These are phyloP conservation scores for Sacculina carcini DNA, from an alignment of 2,888 invertebrate species.

Conservation along the genomic window DNA sequence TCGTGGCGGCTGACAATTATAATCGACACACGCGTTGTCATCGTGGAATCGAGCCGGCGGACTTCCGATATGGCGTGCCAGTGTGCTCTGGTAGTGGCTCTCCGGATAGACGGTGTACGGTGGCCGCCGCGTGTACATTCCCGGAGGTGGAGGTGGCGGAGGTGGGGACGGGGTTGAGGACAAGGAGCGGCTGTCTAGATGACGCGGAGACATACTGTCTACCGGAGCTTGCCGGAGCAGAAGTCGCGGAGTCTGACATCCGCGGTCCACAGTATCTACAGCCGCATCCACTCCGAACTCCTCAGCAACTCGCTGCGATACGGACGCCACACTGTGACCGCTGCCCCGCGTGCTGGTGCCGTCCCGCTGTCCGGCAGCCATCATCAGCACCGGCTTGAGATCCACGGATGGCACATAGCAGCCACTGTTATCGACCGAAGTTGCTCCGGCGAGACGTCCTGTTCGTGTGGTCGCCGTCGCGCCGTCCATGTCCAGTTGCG, in stretches of 20 bases:
- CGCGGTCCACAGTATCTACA: not conserved
- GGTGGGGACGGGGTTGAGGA: not conserved
- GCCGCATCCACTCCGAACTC: not conserved
- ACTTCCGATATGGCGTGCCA: not conserved
- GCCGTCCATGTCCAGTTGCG: conserved; percentile 16
- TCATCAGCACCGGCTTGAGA: not conserved
- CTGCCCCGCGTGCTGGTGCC: too few species aligned
- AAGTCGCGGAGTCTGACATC: not conserved
- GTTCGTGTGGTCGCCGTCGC: conserved; percentile 15
- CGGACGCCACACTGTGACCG: too few species aligned
- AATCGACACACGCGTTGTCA: not conserved
- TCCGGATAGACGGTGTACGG: not conserved
- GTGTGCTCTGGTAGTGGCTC: not conserved
- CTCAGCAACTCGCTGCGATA: too few species aligned
- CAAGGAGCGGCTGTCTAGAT: too few species aligned
- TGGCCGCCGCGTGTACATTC: not conserved
- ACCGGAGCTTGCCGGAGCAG: not conserved
- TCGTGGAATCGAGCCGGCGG: not conserved
- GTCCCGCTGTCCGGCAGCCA: not conserved
- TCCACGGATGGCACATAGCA: not conserved
- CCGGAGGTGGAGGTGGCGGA: not conserved
- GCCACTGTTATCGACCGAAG: not conserved
- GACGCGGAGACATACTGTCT: too few species aligned
- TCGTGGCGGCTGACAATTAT: not conserved
- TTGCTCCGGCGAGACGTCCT: conserved; percentile 3